Evolutionary conservation across 2,888 invertebrate species (phyloP), one percentile per base, ranked within the genome.

Genomic region (Papilio demoleus): DNA sequence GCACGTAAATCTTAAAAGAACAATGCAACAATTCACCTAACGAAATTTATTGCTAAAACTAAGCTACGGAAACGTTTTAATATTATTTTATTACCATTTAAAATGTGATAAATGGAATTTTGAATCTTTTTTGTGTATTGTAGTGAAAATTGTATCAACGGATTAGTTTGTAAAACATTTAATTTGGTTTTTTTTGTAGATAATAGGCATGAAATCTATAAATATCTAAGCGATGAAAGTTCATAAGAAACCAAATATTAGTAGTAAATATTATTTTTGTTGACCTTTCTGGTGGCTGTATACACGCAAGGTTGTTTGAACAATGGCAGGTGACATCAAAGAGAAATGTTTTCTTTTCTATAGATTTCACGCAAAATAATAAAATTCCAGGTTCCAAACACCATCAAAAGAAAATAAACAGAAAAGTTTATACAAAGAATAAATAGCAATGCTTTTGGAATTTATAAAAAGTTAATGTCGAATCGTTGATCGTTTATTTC

Each of bases 1-100:
- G 45, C 53, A 53, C 65, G 50, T 71, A 71, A 71, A 71, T 71
- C 71, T 70, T 68, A 27, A 31, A 47, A 22, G 56, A 68, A 42
- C 53, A 40, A 70, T 58, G 59, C 34, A 64, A 27, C 27, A 56
- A n/a, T 45, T 65, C 53, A 60, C 53, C 60, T 61, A 65, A 50
- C 38, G 27, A 36, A 64, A 67, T 65, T 45, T 67, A 53, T 53
- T 27, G 14, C 53, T 53, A n/a, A 50, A 27, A 27, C 5, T 50
- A 27, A 27, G 27, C 53, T n/a, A n/a, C 53, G n/a, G 50, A 27
- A 53, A 53, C n/a, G n/a, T 53, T 53, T 53, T 53, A 22, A 47
- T 47, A 47, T 1, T 47, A 4, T 24, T 50, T 50, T 14, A 5
- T n/a, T 14, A 2, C 2, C 6, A 11, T 27, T 27, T 27, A n/a